Conservation (phyloP, 2,797 vertebrate species). For the Garrulus glandarius region DNA sequence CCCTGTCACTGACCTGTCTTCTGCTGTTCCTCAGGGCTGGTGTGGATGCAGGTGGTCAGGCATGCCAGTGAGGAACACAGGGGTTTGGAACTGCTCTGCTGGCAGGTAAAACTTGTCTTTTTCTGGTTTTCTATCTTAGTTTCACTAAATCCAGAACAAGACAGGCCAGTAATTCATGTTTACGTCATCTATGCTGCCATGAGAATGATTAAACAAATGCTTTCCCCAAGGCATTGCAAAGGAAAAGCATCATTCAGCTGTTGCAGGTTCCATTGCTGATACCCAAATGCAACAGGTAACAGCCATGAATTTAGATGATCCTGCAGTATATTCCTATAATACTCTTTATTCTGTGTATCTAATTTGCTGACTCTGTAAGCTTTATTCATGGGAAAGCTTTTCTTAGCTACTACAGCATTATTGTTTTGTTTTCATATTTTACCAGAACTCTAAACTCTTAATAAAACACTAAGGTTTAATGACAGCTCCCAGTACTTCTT, state of each 20-base stretch:
- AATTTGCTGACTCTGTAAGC: neutral
- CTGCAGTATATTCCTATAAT: neutral
- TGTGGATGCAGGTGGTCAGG: neutral
- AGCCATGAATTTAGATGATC: neutral
- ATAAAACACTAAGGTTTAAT: neutral
- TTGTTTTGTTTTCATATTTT: neutral
- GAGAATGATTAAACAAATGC: neutral
- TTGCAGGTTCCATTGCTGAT: neutral
- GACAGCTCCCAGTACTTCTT: neutral
- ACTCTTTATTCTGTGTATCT: neutral
- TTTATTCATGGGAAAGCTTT: neutral
- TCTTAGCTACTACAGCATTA: neutral
- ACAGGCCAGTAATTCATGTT: neutral
- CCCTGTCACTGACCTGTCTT: neutral
- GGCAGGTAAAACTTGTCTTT: neutral
- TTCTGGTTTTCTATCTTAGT: neutral
- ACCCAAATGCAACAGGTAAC: neutral
- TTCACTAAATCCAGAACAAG: neutral
- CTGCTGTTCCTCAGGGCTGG: neutral
- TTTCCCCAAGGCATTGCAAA: neutral
- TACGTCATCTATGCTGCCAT: neutral
- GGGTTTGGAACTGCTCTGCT: neutral
- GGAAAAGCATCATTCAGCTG: neutral
- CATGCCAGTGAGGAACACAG: neutral
- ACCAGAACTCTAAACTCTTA: neutral